phyloP scores from a whole-genome alignment of 2,888 invertebrate species.

The Ectemnius continuus region DNA sequence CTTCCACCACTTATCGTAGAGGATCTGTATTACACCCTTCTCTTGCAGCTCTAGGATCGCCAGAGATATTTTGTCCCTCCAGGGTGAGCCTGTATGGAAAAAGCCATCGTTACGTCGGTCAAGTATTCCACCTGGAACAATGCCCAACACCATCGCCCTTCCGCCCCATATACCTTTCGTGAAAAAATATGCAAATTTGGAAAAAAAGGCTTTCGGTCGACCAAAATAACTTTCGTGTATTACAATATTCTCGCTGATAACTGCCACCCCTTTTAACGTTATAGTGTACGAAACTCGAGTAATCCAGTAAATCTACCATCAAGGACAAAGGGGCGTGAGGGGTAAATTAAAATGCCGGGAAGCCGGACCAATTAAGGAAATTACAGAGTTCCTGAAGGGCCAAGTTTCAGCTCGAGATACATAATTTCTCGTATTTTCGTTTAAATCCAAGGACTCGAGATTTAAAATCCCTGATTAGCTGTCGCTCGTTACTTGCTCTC shows the following conservation, averaged over 20 bases:
- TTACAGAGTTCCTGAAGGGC: neutral
- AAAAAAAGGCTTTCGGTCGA: no score
- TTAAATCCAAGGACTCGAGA: slow-evolving; percentile 12
- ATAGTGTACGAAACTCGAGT: no score
- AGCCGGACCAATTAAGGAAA: slow-evolving; percentile 30
- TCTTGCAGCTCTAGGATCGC: slow-evolving; percentile 97
- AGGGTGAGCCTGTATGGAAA: slow-evolving; percentile 84
- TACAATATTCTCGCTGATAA: no score
- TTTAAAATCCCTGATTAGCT: slow-evolving; percentile 11
- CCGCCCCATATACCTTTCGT: neutral
- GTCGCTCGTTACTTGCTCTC: neutral
- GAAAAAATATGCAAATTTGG: no score
- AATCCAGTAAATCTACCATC: slow-evolving; percentile 11
- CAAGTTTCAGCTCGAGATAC: neutral
- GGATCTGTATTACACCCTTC: slow-evolving; percentile 93
- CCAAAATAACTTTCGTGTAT: no score
- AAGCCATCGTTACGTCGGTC: slow-evolving; percentile 55
- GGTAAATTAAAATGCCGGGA: slow-evolving; percentile 15
- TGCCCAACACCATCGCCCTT: neutral
- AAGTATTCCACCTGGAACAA: slow-evolving; percentile 22
- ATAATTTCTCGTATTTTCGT: neutral
- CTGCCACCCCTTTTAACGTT: no score
- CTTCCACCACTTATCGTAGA: slow-evolving; percentile 99
- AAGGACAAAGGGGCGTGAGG: neutral
- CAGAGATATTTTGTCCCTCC: slow-evolving; percentile 97